A percentile compares a stretch with the other conserved stretches of the same genome.
Evolutionary conservation across 1,140 invertebrate species (phyloP).

Genomic region (Carcinoscorpius rotundicauda): DNA sequence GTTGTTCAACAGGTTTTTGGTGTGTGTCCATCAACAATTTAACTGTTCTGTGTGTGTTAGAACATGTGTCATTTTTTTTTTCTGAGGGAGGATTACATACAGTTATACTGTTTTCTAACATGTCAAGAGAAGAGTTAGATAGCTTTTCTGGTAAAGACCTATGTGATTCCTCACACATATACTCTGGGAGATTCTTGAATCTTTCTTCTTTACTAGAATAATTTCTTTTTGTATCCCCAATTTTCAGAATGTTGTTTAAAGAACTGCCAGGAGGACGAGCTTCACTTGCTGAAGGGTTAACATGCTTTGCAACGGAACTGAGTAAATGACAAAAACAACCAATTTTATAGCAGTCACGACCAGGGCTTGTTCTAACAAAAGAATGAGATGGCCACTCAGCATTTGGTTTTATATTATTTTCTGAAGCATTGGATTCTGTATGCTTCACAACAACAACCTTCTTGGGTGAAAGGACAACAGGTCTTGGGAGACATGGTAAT

Average conservation of each 20-base stretch:
- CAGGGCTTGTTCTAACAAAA: background rate
- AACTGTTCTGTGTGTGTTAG: background rate
- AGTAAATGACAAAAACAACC: background rate
- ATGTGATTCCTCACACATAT: too few relatives aligned
- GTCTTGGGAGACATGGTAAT: slow-evolving; percentile 12
- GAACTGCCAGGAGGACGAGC: too few relatives aligned
- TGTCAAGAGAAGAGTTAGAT: background rate
- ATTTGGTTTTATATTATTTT: background rate
- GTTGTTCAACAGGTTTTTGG: background rate
- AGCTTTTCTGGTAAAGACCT: too few relatives aligned
- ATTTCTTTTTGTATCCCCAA: too few relatives aligned
- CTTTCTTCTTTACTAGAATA: too few relatives aligned
- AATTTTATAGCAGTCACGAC: background rate
- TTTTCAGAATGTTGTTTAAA: too few relatives aligned
- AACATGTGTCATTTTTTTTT: background rate
- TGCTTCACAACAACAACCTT: slow-evolving; percentile 7
- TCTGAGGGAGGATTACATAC: background rate
- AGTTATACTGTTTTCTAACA: background rate
- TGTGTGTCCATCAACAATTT: background rate
- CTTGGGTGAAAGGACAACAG: slow-evolving; percentile 12
- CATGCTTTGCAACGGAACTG: background rate
- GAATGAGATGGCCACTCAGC: background rate
- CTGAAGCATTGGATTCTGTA: background rate
- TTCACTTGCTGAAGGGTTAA: background rate
- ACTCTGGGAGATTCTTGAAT: too few relatives aligned